A percentile compares a stretch with the other conserved stretches of the same genome.
phyloP scores from a whole-genome alignment of 2,888 invertebrate genomes.

The Lathronympha strigana region DNA sequence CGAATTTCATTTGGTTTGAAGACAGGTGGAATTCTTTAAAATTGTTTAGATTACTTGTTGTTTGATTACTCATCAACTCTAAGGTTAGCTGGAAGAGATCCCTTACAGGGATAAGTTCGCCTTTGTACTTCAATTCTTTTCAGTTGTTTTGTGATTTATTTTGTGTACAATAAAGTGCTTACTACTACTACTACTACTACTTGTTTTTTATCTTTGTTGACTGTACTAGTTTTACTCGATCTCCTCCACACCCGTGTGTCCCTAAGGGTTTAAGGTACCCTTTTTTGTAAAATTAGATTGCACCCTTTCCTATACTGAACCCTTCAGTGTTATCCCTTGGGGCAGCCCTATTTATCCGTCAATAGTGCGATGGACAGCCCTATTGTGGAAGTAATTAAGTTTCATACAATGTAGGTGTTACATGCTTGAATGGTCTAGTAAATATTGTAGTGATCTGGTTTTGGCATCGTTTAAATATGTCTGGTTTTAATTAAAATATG shows the following conservation, averaged over 20 bases:
- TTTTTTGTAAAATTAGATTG: conserved; percentile 79
- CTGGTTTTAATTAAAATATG: neutral
- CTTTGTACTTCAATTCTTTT: too few relatives aligned
- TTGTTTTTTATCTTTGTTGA: too few relatives aligned
- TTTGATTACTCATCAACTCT: too few relatives aligned
- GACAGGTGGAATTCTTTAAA: too few relatives aligned
- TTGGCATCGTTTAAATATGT: conserved; percentile 9
- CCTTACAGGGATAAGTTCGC: too few relatives aligned
- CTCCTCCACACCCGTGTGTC: conserved; percentile 53
- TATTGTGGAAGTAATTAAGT: conserved; percentile 65
- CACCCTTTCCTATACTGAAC: conserved; percentile 64
- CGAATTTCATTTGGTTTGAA: too few relatives aligned
- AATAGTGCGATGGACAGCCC: conserved; percentile 58
- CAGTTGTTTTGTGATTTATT: too few relatives aligned
- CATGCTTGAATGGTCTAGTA: conserved; percentile 19
- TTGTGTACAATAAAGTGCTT: too few relatives aligned
- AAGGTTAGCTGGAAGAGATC: too few relatives aligned
- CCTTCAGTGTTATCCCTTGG: conserved; percentile 60
- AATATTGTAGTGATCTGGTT: neutral
- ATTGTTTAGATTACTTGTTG: too few relatives aligned
- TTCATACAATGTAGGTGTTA: conserved; percentile 47
- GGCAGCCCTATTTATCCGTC: conserved; percentile 56
- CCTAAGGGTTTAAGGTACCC: conserved; percentile 64
- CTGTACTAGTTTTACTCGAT: conserved; percentile 18
- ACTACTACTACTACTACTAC: too few relatives aligned